Percentiles rank a stretch among this genome's conserved stretches.
Evolutionary conservation across 2,888 invertebrate species (phyloP).

Genomic region (Chesias legatella): DNA sequence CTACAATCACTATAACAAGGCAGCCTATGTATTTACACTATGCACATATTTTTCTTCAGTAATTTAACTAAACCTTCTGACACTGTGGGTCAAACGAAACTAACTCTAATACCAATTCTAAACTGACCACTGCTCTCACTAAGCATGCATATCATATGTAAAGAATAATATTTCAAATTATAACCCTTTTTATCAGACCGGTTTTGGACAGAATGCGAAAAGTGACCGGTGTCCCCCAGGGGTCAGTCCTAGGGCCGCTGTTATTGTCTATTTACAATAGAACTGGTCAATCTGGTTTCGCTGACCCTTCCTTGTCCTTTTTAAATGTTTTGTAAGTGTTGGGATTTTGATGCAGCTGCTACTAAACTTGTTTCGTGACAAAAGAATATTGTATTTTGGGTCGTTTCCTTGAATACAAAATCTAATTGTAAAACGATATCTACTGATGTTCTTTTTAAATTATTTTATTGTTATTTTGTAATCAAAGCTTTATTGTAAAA

Average conservation of each 20-base stretch:
- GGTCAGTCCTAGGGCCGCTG: conserved; percentile 59
- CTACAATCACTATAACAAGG: no score
- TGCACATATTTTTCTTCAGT: not conserved
- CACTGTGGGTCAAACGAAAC: conserved; percentile 41
- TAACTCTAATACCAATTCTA: conserved; percentile 40
- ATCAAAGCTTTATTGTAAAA: no score
- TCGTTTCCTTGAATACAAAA: conserved; percentile 16
- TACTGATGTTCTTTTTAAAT: conserved; percentile 1
- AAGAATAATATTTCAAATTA: conserved; percentile 48
- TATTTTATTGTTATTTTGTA: not conserved
- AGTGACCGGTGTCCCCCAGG: conserved; percentile 73
- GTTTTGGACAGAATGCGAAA: conserved; percentile 54
- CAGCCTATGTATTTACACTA: no score
- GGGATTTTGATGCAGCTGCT: conserved; percentile 63
- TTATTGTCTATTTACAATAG: conserved; percentile 67
- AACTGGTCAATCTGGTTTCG: conserved; percentile 75
- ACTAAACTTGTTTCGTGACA: conserved; percentile 49
- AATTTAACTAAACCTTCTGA: conserved; percentile 23
- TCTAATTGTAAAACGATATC: conserved; percentile 16
- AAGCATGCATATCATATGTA: conserved; percentile 42
- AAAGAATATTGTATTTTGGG: conserved; percentile 26
- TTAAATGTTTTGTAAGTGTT: conserved; percentile 47
- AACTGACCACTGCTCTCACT: conserved; percentile 58
- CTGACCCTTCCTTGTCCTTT: conserved; percentile 75
- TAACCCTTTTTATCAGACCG: conserved; percentile 63